phyloP scores from a whole-genome alignment of 2,797 vertebrate genomes.

The Muraenolepis orangiensis region DNA sequence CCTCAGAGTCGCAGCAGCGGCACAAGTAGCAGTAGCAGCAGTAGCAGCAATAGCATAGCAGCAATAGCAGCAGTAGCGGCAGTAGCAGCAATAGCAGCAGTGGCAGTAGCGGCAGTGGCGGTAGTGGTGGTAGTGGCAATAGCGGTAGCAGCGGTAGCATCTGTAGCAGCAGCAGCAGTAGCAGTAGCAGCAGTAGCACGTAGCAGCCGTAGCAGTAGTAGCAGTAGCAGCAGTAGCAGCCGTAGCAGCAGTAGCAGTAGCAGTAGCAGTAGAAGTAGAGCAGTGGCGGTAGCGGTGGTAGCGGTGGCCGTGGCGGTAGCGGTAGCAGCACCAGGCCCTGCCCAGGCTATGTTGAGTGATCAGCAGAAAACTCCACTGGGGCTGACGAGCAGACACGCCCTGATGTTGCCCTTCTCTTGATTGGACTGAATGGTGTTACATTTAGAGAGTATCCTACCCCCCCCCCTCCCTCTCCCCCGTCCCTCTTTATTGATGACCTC shows the following conservation, averaged over 20 bases:
- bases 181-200: not conserved
- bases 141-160: not conserved
- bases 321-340: not conserved
- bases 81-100: not conserved
- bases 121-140: not conserved
- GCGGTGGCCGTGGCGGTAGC: no score
- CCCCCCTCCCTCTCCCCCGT: not conserved
- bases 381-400: conserved; percentile 14
- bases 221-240: not conserved
- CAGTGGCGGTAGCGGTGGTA: no score
- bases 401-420: not conserved
- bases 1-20: conserved; percentile 2
- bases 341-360: conserved; percentile 10
- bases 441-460: not conserved
- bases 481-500: not conserved
- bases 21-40: not conserved
- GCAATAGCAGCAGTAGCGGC: not conserved
- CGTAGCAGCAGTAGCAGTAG: not conserved
- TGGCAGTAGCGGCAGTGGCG: not conserved
- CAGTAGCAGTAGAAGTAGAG: not conserved
- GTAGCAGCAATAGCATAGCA: not conserved
- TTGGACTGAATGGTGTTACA: not conserved
- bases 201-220: not conserved
- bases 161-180: not conserved
- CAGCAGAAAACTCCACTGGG: conserved; percentile 18